phyloP scores from a whole-genome alignment of 1,140 invertebrate genomes.

The Trialeurodes vaporariorum region DNA sequence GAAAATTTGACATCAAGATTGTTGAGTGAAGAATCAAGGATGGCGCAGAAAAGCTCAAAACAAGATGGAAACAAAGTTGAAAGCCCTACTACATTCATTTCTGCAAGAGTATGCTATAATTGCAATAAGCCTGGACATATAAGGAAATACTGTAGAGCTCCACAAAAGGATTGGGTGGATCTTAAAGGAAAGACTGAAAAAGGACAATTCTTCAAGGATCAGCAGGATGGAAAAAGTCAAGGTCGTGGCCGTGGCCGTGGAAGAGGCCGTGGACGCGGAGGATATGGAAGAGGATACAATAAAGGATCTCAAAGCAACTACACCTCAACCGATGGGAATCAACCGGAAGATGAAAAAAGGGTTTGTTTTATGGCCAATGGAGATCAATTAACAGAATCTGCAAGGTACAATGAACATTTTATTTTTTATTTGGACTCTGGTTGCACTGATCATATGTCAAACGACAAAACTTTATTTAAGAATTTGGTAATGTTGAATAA shows the following conservation, averaged over 20 bases:
- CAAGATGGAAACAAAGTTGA: no score
- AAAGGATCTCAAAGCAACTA: no score
- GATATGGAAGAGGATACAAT: no score
- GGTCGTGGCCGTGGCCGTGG: neutral
- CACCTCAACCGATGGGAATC: no score
- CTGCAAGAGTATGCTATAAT: neutral
- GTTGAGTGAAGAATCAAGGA: neutral
- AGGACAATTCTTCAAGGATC: no score
- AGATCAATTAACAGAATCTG: neutral
- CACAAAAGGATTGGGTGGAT: neutral
- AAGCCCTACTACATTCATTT: no score
- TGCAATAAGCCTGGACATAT: neutral
- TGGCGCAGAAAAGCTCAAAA: neutral
- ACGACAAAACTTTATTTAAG: neutral
- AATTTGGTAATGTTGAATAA: neutral
- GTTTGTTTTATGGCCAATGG: neutral
- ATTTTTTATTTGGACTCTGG: neutral
- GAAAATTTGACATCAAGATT: neutral
- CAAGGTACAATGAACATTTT: neutral
- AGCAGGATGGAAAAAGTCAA: neutral
- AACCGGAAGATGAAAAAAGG: neutral
- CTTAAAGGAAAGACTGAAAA: neutral
- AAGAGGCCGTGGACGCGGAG: neutral
- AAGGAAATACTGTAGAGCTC: neutral
- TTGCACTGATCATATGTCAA: neutral